Percentiles rank a stretch among this genome's conserved stretches.
These are phyloP conservation scores for Nipponacmea schrenckii DNA, from an alignment of 2,888 invertebrate species.

Conservation along the genomic window DNA sequence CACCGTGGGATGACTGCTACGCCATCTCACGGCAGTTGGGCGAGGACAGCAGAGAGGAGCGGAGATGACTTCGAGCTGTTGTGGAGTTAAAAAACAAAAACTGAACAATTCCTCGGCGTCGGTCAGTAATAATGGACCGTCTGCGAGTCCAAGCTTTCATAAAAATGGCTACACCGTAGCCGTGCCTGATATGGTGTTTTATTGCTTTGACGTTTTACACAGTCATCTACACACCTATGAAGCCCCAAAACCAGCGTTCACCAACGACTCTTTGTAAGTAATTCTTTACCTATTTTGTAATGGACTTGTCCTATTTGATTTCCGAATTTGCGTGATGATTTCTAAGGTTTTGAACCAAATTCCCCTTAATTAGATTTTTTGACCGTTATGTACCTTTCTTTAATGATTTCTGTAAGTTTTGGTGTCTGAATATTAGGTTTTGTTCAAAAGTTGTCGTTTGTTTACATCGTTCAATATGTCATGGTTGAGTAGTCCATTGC, in stretches of 20 bases:
- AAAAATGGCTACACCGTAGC: constrained; percentile 62
- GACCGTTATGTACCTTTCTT: too few relatives aligned
- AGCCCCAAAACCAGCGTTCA: constrained; percentile 87
- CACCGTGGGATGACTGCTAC: too few relatives aligned
- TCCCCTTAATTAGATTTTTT: too few relatives aligned
- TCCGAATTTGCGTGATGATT: constrained; percentile 18
- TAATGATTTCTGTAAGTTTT: too few relatives aligned
- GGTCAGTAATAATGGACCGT: constrained; percentile 67
- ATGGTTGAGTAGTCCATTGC: too few relatives aligned
- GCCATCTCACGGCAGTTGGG: constrained; percentile 29
- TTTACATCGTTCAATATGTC: too few relatives aligned
- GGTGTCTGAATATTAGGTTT: too few relatives aligned
- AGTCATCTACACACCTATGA: constrained; percentile 92
- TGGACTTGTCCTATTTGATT: constrained; percentile 16
- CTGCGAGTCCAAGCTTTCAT: constrained; percentile 61
- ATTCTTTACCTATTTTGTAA: constrained; percentile 8
- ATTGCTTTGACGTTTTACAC: constrained; percentile 98
- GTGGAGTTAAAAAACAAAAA: constrained; percentile 92
- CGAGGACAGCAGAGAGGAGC: constrained; percentile 24
- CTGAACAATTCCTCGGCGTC: constrained; percentile 74
- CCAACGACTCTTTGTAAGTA: constrained; percentile 94
- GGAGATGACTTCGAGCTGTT: constrained; percentile 87
- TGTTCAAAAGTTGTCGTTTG: too few relatives aligned
- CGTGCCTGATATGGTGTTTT: constrained; percentile 91
- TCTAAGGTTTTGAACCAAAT: constrained; percentile 5